Conservation (phyloP, 2,113 vertebrate genomes). For the Psittacus erithacus region DNA sequence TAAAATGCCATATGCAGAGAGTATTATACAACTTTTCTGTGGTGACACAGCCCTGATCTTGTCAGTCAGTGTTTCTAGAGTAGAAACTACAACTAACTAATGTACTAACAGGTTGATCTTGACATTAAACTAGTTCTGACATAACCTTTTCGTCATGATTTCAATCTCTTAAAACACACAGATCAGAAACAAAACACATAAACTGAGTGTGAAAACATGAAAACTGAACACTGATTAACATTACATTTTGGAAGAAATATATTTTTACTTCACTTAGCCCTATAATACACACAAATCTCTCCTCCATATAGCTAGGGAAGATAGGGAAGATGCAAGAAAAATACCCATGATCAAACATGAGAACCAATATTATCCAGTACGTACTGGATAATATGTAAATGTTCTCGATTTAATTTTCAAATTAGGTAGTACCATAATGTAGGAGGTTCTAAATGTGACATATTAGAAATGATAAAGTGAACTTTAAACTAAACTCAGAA, state of each 20-base stretch:
- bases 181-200: neutral
- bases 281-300: neutral
- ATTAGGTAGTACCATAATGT: neutral
- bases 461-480: neutral
- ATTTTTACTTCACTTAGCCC: neutral
- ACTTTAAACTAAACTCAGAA: neutral
- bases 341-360: neutral
- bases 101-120: accelerated
- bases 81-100: neutral
- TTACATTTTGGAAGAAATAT: neutral
- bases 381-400: neutral
- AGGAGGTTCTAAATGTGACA: neutral
- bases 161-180: neutral
- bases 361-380: neutral
- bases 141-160: neutral
- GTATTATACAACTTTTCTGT: neutral
- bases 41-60: neutral
- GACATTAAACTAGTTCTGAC: neutral
- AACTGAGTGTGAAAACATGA: neutral
- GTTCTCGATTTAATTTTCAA: neutral
- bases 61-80: neutral
- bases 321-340: neutral
- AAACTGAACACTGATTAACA: neutral
- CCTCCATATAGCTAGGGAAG: neutral
- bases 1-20: neutral